Percentiles rank a stretch among this genome's conserved stretches.
These are phyloP conservation scores for Pyrrhia umbra DNA, from an alignment of 2,888 invertebrate species.

Conservation along the genomic window DNA sequence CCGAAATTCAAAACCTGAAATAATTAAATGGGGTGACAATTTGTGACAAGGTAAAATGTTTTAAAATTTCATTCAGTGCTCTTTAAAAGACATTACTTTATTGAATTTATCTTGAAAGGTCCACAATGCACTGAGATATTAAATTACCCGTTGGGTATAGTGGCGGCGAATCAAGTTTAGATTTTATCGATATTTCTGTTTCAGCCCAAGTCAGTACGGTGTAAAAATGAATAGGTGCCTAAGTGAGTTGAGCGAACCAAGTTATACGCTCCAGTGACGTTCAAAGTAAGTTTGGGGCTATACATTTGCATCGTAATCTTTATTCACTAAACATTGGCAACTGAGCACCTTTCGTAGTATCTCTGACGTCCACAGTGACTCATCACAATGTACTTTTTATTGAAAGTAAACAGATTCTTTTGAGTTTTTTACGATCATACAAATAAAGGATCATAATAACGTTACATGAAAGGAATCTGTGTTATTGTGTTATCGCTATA, in stretches of 20 bases:
- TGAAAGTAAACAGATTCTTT: conserved; percentile 70
- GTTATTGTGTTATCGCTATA: conserved; percentile 52
- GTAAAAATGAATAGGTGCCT: conserved; percentile 52
- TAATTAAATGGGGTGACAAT: conserved; percentile 16
- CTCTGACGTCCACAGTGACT: conserved; percentile 54
- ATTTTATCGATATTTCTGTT: conserved; percentile 41
- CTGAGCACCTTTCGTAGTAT: conserved; percentile 31
- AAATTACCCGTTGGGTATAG: conserved; percentile 30
- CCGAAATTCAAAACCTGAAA: conserved; percentile 34
- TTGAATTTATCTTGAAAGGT: conserved; percentile 43
- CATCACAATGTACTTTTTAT: conserved; percentile 55
- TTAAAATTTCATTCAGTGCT: conserved; percentile 16
- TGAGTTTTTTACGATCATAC: conserved; percentile 63
- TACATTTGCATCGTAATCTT: conserved; percentile 60
- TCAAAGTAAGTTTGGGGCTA: conserved; percentile 40
- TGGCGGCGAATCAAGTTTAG: conserved; percentile 33
- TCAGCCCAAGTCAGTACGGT: conserved; percentile 19
- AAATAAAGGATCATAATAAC: conserved; percentile 61
- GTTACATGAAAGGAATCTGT: conserved; percentile 53
- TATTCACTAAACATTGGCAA: conserved; percentile 49
- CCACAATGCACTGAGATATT: conserved; percentile 21
- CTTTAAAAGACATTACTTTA: conserved; percentile 22
- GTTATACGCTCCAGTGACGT: conserved; percentile 39
- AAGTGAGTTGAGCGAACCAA: conserved; percentile 37
- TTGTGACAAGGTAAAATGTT: conserved; percentile 22